Evolutionary conservation across 1,140 invertebrate species (phyloP).

Genomic region (Drosophila lini): DNA sequence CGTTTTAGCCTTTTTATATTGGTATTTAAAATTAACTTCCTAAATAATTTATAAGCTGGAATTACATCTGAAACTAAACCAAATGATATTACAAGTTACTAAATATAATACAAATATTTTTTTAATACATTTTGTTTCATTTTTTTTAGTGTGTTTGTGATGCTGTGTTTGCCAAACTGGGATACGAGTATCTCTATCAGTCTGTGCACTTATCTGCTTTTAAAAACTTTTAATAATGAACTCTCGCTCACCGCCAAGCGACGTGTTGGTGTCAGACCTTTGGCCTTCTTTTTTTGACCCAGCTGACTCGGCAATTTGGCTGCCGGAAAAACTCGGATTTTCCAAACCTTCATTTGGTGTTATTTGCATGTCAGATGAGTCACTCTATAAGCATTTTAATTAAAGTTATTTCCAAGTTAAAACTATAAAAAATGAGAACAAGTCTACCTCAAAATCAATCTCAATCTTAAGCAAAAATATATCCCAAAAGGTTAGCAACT

Average conservation of each 20-base stretch:
- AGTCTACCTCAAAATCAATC: neutral
- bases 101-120: no score
- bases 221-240: slow-evolving; percentile 84
- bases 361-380: slow-evolving; percentile 8
- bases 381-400: neutral
- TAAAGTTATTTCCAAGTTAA: neutral
- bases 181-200: slow-evolving; percentile 74
- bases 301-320: slow-evolving; percentile 73
- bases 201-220: slow-evolving; percentile 84
- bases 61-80: no score
- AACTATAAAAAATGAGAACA: neutral
- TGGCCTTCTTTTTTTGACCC: slow-evolving; percentile 1
- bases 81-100: no score
- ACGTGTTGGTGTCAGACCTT: slow-evolving; percentile 59
- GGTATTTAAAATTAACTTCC: no score
- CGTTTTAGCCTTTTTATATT: no score
- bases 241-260: slow-evolving; percentile 67
- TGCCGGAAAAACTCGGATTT: slow-evolving; percentile 46
- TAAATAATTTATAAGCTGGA: no score
- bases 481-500: neutral
- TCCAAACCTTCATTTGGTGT: slow-evolving; percentile 16
- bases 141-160: slow-evolving; percentile 13
- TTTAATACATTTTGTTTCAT: no score
- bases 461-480: neutral
- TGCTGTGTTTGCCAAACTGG: slow-evolving; percentile 29